Evolutionary conservation across 2,797 vertebrate species (phyloP).

Genomic region (Gobio occitaniae): DNA sequence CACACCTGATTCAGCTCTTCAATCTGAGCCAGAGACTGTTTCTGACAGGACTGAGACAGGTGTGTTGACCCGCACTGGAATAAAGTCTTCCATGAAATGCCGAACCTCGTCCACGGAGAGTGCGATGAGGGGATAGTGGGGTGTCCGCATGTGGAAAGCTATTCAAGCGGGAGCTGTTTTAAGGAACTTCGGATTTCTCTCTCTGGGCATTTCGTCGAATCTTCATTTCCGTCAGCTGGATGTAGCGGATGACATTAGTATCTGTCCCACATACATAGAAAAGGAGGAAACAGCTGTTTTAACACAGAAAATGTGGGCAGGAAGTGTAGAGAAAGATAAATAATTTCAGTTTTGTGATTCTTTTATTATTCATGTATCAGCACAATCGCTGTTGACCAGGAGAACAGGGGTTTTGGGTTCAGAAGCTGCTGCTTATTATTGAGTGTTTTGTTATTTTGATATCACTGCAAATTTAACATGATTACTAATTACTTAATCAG

Average conservation of each 20-base stretch:
- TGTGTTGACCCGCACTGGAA: constrained; percentile 39
- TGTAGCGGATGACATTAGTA: constrained; percentile 97
- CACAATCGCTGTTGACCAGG: neutral
- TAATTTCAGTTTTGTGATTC: neutral
- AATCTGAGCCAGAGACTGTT: constrained; percentile 20
- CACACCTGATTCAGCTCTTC: constrained; percentile 46
- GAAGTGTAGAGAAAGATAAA: constrained; percentile 9
- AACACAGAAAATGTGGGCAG: neutral
- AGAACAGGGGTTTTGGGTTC: neutral
- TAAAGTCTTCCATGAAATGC: constrained; percentile 29
- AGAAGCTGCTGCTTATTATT: neutral
- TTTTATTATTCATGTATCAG: neutral
- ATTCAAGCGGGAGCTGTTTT: constrained; percentile 64
- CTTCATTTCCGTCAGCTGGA: constrained; percentile 99
- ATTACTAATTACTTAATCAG: neutral
- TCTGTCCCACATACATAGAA: constrained; percentile 79
- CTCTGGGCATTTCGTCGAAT: constrained; percentile 92
- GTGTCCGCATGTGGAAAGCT: constrained; percentile 42
- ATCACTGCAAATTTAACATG: neutral
- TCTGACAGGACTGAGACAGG: constrained; percentile 39
- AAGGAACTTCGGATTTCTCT: constrained; percentile 93
- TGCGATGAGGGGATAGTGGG: constrained; percentile 39
- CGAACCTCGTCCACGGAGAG: constrained; percentile 39
- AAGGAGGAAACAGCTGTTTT: constrained; percentile 29
- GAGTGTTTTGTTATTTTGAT: neutral